Base-by-base conservation (phyloP, 1,140 invertebrate species). In the Drosophila subobscura region DNA sequence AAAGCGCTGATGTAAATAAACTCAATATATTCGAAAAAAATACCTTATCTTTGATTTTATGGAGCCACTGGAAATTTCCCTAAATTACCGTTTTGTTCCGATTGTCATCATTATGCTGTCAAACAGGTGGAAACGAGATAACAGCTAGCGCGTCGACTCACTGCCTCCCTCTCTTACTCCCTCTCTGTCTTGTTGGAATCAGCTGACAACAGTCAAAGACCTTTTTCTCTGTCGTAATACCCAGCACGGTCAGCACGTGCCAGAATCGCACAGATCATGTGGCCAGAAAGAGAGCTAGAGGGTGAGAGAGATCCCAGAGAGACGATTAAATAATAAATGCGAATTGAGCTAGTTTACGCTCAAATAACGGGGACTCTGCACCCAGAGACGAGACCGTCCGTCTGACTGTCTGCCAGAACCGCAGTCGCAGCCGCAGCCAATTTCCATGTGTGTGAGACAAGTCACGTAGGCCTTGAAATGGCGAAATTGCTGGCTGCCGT, bases 391-490 rank as follows among this genome's bases (percentile, higher is more conserved):
- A 46, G 37, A 54, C 41, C 57, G 60, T 63, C 42, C 56, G 29
- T 33, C 29, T 33, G 29, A 3, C 29, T 33, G 29, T 33, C 59
- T 55, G 59, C 10, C 47, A 44, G 51, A 67, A 58, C 46, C 72
- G 49, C 45, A 66, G 56, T 56, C 61, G 42, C 71, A 65, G 55
- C 56, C 70, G 60, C 70, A 70, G 63, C 67, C 58, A 22, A 72
- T 64, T 73, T 42, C 52, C 52, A 50, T 85, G 81, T 85, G 81
- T 79, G 80, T 85, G 81, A 85, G 81, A 86, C 77, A 71, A 86
- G 81, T 85, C 81, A 85, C 81, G 81, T 85, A 85, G 81, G 81
- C 81, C 81, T 85, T 85, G 81, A 85, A 85, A 77, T 70, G 59
- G 81, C 67, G 57, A 86, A 79, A 77, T 86, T 85, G 59, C 81